Evolutionary conservation across 2,113 vertebrate species (phyloP), one percentile per base, ranked within the genome.

Genomic region (Clarias magur): DNA sequence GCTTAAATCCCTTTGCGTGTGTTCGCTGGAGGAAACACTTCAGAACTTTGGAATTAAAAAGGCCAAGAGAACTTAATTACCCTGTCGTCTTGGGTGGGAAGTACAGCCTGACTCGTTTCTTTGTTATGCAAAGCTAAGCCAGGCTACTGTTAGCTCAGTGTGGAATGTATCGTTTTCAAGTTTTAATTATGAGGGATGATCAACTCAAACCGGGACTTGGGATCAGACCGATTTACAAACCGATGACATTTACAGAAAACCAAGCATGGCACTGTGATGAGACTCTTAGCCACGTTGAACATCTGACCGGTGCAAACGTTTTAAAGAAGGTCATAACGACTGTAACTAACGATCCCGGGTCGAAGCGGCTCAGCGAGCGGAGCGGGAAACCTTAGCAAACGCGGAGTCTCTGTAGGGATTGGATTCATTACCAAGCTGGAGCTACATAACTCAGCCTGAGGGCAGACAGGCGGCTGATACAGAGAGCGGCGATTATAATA

Each of bases 351-450:
- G 42, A 48, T 48, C 42, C 38, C 42, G 42, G 42, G 42, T 6
- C 42, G 5, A 48, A 8, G 48, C 6, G 48, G 6, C 0, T 48
- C 48, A 48, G 48, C 48, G 48, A 8, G 48, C 7, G 48, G 48
- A 0, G 48, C 48, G 56, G 34, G 65, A 11, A 65, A 12, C 38
- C 15, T 80, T 67, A 67, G 73, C 83, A 62, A 62, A 80, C n/a
- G 57, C 73, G 30, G 72, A 75, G 3, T 62, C 42, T 82, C 85
- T 85, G 75, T 76, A 78, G 85, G 72, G 87, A 85, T 25, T 54
- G 21, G 1, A 16, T 53, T 87, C 82, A 86, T 90, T 81, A 88
- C 89, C 80, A 17, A 60, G 68, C 85, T 54, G 42, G 34, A 59
- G 34, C 25, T 72, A 80, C 75, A 57, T 75, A 48, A 85, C 62